Evolutionary conservation across 2,113 vertebrate genomes (phyloP), one percentile per base, ranked within the genome.

Genomic region (Campylomormyrus tamandua): DNA sequence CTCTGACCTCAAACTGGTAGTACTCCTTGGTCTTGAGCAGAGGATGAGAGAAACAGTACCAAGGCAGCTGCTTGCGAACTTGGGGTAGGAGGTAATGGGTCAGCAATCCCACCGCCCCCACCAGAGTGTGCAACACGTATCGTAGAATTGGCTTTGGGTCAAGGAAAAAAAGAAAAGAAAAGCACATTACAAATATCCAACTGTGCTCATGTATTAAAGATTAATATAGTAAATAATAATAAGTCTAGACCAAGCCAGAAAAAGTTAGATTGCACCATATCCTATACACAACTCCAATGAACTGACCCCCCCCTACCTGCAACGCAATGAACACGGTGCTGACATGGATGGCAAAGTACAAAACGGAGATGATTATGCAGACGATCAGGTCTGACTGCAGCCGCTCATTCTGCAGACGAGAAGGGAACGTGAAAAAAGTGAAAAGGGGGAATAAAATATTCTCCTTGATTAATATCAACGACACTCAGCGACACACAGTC

Each of bases 341-440:
- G 93, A 99, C 98, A 0, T 99, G 98, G 95, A 99, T 99, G 92
- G 98, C 98, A 88, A 99, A 99, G 95, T 98, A 99, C 90, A 99
- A 97, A 87, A 99, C 97, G 83, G 97, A 98, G 74, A 99, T 97
- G 87, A 99, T 95, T 56, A 98, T 91, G 90, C 98, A 99, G 50
- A 99, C 97, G 10, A 99, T 98, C 91, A 99, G 94, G 95, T 99
- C 98, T 5, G 98, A 99, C 93, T 99, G 98, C 49, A 99, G 94
- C 45, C 98, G 96, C 91, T 99, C 98, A 89, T 97, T 99, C 98
- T 99, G 92, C 0, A 53, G 93, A 84, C 5, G 83, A 92, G 93
- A 93, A 89, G 83, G 83, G 93, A 90, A 42, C 7, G 0, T 35
- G 49, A 58, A 49, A 48, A 66, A 70, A 35, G 70, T 7, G 5